These are phyloP conservation scores for Halictus ligatus DNA, from an alignment of 2,888 invertebrate species.

Conservation along the genomic window DNA sequence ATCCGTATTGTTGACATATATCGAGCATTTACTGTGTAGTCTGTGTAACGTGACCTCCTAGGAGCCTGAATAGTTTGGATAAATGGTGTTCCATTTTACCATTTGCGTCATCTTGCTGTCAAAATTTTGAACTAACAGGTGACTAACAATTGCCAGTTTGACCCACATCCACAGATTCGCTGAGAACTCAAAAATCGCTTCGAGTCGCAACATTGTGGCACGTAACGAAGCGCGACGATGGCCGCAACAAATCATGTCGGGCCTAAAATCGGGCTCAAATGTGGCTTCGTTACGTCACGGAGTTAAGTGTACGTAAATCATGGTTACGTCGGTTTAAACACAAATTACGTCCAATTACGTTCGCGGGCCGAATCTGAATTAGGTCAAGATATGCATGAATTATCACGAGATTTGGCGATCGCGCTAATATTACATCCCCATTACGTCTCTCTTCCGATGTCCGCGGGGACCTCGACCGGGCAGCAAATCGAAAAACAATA, in stretches of 20 bases:
- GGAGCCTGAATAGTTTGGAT: no score
- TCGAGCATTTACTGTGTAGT: no score
- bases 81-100: no score
- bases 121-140: no score
- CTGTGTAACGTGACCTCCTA: no score
- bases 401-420: not conserved
- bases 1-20: no score
- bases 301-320: conserved; percentile 30
- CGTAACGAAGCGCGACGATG: not conserved
- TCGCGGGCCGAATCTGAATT: not conserved
- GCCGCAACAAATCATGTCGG: not conserved
- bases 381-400: conserved; percentile 17
- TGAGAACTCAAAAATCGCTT: not conserved
- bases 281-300: not conserved
- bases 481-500: not conserved
- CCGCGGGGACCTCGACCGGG: not conserved
- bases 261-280: not conserved
- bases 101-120: no score
- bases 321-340: not conserved
- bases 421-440: not conserved
- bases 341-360: conserved; percentile 1
- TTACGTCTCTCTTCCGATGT: not conserved
- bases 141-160: not conserved
- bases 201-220: not conserved
- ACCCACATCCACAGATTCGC: not conserved